Base-by-base conservation (phyloP, 2,888 invertebrate species). In the Smittia aterrima region DNA sequence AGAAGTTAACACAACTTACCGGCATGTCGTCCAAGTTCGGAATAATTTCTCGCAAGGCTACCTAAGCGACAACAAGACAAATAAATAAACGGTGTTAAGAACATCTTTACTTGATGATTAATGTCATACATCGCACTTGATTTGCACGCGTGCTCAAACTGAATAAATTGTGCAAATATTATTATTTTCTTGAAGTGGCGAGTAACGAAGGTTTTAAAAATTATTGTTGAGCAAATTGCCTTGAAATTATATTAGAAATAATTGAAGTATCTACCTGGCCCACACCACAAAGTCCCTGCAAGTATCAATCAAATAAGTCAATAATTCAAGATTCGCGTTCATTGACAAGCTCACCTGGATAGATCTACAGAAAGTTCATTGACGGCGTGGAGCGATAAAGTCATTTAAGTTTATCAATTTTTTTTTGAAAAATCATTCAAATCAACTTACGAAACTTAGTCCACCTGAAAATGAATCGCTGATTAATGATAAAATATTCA, bases 281-380 rank as follows among this genome's bases (percentile, higher is more conserved):
- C 92, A 79, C 92, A 92, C 91, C 92, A 92, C 79, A 91, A 90
- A 0, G 92, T 92, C 1, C 91, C 92, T 74, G 24, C 1, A 53
- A 62, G 13, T n/a, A n/a, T 13, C 7, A 20, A 58, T 11, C n/a
- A 22, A 53, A 16, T 13, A 4, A 66, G 1, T 25, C 13, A 67
- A 7, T 40, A 4, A 20, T 18, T 40, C 27, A 9, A 27, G 13
- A 4, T 40, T 27, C 27, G 1, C 1, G n/a, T 1, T 81, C 81
- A 75, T 82, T 80, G 75, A 80, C 0, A 79, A 77, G 16, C 77
- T 76, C 6, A 80, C 78, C 24, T 78, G 77, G 68, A 79, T 78
- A 64, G 77, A 78, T 32, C 77, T 67, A 40, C 40, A 20, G 3
- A 67, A 9, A 41, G 27, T 3, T 66, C 66, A 66, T 16, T 27